phyloP scores from a whole-genome alignment of 2,797 vertebrate species.

The Chaetophractus vellerosus region DNA sequence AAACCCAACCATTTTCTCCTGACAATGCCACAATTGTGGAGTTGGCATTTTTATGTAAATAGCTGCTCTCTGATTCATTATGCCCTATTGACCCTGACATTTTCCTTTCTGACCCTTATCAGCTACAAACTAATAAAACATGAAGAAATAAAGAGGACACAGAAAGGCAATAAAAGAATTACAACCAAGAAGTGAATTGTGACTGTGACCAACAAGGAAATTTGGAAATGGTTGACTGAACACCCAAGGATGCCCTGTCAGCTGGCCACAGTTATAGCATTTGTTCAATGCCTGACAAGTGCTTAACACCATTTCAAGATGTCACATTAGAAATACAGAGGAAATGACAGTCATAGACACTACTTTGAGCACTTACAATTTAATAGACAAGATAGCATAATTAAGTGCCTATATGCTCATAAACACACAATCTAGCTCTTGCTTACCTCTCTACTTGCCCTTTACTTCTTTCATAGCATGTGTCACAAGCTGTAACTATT shows the following conservation, averaged over 20 bases:
- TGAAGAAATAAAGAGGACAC: slow-evolving; percentile 64
- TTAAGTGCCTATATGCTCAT: slow-evolving; percentile 19
- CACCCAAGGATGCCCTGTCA: slow-evolving; percentile 65
- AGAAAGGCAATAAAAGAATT: slow-evolving; percentile 70
- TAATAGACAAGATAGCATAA: slow-evolving; percentile 43
- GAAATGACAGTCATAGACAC: slow-evolving; percentile 58
- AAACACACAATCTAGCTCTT: background rate
- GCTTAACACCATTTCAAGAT: slow-evolving; percentile 75
- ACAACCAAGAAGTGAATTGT: slow-evolving; percentile 74
- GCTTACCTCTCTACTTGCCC: slow-evolving; percentile 27
- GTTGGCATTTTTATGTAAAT: slow-evolving; percentile 84
- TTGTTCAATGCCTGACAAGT: slow-evolving; percentile 75
- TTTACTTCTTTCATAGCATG: slow-evolving; percentile 31
- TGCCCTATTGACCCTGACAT: slow-evolving; percentile 73
- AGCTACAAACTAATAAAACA: slow-evolving; percentile 65
- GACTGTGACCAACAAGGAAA: slow-evolving; percentile 75
- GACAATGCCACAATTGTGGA: slow-evolving; percentile 61
- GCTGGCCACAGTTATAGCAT: slow-evolving; percentile 50
- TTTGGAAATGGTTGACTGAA: slow-evolving; percentile 80
- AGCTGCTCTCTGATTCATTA: slow-evolving; percentile 78
- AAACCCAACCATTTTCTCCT: slow-evolving; percentile 20
- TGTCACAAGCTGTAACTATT: slow-evolving; percentile 31
- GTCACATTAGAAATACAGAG: slow-evolving; percentile 62
- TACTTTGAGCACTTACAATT: slow-evolving; percentile 45
- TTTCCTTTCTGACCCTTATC: slow-evolving; percentile 82